Conservation (phyloP, 2,797 vertebrate genomes). For the Heterohyrax brucei region DNA sequence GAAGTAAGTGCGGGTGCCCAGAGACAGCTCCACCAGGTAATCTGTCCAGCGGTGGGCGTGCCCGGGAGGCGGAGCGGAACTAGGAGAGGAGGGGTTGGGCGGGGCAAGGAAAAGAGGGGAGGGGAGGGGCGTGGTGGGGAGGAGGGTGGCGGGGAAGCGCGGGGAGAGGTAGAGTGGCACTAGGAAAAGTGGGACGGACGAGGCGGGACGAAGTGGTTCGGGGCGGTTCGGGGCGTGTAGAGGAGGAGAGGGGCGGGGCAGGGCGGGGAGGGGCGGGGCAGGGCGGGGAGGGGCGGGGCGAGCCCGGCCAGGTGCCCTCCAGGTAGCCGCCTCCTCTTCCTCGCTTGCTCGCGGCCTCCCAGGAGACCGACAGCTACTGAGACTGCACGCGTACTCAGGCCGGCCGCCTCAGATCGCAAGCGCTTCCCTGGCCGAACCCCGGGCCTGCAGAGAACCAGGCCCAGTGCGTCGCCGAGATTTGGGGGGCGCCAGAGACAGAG, state of each 20-base stretch:
- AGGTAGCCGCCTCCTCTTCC: not conserved
- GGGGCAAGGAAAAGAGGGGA: too few relatives aligned
- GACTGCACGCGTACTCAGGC: not conserved
- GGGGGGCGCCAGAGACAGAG: not conserved
- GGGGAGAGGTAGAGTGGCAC: too few relatives aligned
- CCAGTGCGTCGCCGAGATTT: not conserved
- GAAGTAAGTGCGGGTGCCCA: not conserved
- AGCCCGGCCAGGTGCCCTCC: slow-evolving; percentile 7
- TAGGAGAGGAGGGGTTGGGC: too few relatives aligned
- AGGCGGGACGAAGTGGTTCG: too few relatives aligned
- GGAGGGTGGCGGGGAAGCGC: too few relatives aligned
- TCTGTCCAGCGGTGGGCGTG: slow-evolving; percentile 7
- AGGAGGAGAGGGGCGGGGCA: too few relatives aligned
- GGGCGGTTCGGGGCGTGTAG: too few relatives aligned
- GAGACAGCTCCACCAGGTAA: not conserved
- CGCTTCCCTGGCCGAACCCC: not conserved
- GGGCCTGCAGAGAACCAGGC: not conserved
- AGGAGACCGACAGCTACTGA: not conserved
- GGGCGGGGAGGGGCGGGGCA: too few relatives aligned
- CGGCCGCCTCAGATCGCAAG: not conserved
- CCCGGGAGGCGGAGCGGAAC: not conserved
- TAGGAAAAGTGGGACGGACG: too few relatives aligned
- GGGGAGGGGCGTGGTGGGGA: too few relatives aligned
- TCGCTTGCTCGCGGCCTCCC: accelerated
- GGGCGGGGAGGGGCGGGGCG: slow-evolving; percentile 12